Base-by-base conservation (phyloP, 2,113 vertebrate genomes). In the Aix galericulata region DNA sequence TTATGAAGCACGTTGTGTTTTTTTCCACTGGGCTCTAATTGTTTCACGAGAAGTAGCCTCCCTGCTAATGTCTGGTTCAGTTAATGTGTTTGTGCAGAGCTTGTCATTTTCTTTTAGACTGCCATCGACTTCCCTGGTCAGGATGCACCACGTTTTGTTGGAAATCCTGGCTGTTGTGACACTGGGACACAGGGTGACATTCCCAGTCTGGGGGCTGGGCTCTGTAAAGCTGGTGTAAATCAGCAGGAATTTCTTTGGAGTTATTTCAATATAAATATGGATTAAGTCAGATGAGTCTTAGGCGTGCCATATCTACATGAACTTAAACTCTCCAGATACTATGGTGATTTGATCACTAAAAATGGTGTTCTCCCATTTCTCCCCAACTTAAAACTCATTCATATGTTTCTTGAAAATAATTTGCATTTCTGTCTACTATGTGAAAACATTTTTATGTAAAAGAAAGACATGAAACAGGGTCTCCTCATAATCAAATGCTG, bases 141-240 rank as follows among this genome's bases (percentile, higher is more conserved):
- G 25, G 29, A 68, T 69, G 59, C 21, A 29, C 4, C 1, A 1
- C 1, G 3, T 82, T 94, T 82, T 91, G 26, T 50, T 59, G 79
- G 53, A 87, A 26, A 73, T 48, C 4, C 31, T 75, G 29, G 59
- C 34, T 88, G 34, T 50, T 3, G 3, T 81, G 44, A 38, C n/a
- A 32, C 0, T 56, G 52, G 32, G 48, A 53, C 56, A 4, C 68
- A 15, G 7, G 13, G 18, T 67, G 36, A 20, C 52, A 32, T 72
- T 83, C 26, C 14, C 38, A 60, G 11, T 60, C 11, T 48, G 5
- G 9, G 9, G 29, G 1, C 29, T 81, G 27, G 13, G 72, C 27
- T 68, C 52, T 67, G 3, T 74, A 63, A 87, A 78, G n/a, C 8
- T 50, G 8, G 11, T 80, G 21, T 88, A 86, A 93, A 93, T 75